A percentile compares a stretch with the other conserved stretches of the same genome.
Conservation (phyloP, 2,797 vertebrate species). For the Falco naumanni region DNA sequence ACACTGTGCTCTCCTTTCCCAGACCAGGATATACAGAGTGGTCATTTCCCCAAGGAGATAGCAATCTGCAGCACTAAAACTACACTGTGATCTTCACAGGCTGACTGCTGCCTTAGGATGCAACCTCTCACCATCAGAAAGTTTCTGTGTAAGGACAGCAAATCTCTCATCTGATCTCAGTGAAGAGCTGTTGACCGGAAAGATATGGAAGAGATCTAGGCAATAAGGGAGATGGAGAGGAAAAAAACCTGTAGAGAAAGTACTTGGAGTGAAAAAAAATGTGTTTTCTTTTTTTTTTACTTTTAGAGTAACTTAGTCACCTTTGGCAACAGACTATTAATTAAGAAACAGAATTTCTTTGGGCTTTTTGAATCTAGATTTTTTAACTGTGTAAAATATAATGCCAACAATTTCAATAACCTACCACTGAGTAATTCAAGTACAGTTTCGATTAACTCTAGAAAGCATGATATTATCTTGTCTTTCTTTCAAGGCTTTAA, state of each 20-base stretch:
- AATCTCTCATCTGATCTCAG: not conserved
- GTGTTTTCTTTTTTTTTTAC: not conserved
- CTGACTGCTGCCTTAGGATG: not conserved
- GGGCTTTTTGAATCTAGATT: not conserved
- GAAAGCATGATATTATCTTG: slow-evolving; percentile 63
- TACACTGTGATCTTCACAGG: not conserved
- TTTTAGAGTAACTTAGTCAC: not conserved
- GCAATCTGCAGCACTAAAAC: not conserved
- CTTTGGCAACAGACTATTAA: not conserved
- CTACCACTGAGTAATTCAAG: slow-evolving; percentile 12
- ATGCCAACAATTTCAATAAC: slow-evolving; percentile 15
- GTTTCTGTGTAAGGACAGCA: not conserved
- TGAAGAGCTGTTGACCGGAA: not conserved
- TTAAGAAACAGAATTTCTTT: not conserved
- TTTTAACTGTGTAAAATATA: not conserved
- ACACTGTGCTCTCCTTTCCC: not conserved
- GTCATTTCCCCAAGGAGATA: not conserved
- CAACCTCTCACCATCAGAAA: not conserved
- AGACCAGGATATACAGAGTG: too few relatives aligned
- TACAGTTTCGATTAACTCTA: slow-evolving; percentile 59
- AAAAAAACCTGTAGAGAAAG: not conserved
- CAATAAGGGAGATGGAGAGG: not conserved
- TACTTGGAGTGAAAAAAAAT: not conserved
- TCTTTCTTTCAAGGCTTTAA: slow-evolving; percentile 61
- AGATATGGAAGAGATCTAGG: not conserved